Percentiles rank a stretch among this genome's conserved stretches.
These are phyloP conservation scores for Orchesella flavescens DNA, from an alignment of 2,888 invertebrate species.

Conservation along the genomic window DNA sequence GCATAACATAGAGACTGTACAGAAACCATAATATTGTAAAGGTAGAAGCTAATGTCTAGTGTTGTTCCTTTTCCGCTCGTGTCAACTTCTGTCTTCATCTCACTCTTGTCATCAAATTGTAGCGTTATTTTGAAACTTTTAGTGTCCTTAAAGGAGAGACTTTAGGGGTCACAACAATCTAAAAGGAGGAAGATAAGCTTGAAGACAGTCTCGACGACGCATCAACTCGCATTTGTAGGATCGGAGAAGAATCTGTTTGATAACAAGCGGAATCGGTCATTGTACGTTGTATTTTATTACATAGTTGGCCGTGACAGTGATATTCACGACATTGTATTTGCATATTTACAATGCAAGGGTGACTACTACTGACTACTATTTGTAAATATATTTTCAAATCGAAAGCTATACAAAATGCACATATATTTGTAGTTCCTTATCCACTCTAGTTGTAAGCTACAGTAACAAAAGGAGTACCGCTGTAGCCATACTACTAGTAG, in stretches of 20 bases:
- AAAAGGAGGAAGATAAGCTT: background rate
- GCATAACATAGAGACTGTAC: conserved; percentile 9
- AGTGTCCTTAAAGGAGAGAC: conserved; percentile 59
- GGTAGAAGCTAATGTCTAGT: conserved; percentile 55
- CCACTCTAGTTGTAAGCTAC: background rate
- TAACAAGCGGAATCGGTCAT: conserved; percentile 24
- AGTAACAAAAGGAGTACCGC: conserved; percentile 28
- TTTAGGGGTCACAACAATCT: conserved; percentile 42
- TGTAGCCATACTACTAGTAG: conserved; percentile 40
- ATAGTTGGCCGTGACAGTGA: conserved; percentile 52
- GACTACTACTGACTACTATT: conserved; percentile 21
- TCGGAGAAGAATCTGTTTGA: background rate
- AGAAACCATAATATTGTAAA: conserved; percentile 31
- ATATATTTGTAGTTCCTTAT: conserved; percentile 7
- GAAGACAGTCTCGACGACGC: background rate
- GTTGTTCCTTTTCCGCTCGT: conserved; percentile 62
- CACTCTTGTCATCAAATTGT: conserved; percentile 44
- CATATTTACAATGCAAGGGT: conserved; percentile 25
- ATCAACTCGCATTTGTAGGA: background rate
- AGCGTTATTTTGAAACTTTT: conserved; percentile 27
- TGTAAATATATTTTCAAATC: conserved; percentile 49
- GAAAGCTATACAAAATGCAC: background rate
- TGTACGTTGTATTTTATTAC: conserved; percentile 17
- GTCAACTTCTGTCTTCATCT: conserved; percentile 56
- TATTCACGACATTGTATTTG: conserved; percentile 37